Evolutionary conservation across 2,113 vertebrate genomes (phyloP), one percentile per base, ranked within the genome.

Genomic region (Fulica atra): DNA sequence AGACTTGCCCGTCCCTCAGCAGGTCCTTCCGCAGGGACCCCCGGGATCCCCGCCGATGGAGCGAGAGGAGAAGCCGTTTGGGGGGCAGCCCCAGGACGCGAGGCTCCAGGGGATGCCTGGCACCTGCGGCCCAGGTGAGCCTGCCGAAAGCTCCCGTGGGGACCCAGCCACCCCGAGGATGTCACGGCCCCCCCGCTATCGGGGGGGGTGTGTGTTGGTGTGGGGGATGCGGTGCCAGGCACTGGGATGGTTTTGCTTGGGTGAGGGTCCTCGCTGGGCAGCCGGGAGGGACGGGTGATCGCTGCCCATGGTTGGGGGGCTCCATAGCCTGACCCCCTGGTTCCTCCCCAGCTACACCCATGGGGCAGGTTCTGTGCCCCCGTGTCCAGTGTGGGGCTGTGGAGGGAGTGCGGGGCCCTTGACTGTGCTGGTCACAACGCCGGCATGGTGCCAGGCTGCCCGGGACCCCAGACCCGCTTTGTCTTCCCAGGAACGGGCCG

Each of bases 201-300:
- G 4, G 3, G 25, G 13, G 20, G 3, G 2, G 10, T n/a, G n/a
- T n/a, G 51, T 1, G 18, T 6, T 65, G 61, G 25, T 2, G 31
- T 21, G 25, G 53, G 53, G 24, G 44, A 17, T 7, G 29, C 9
- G 3, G 31, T 8, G 11, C 19, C n/a, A 4, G 48, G 4, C 28
- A 4, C 63, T 11, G 53, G 29, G 3, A 1, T 6, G 24, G 36
- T 9, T 35, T n/a, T 6, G 2, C 25, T 6, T 5, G 33, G 26
- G 46, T 13, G 44, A 26, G 54, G 36, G 44, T 31, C 63, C 35
- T 16, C 2, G 3, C 1, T 11, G 65, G 65, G 53, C 53, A 36
- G 33, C 33, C 2, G 24, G 35, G 35, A n/a, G 53, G 53, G 19
- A 19, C 10, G 13, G 16, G 35, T 44, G 8, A 28, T 28, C 2